These are phyloP conservation scores for Nyctalus aviator DNA, from an alignment of 2,797 vertebrate species.

Conservation along the genomic window DNA sequence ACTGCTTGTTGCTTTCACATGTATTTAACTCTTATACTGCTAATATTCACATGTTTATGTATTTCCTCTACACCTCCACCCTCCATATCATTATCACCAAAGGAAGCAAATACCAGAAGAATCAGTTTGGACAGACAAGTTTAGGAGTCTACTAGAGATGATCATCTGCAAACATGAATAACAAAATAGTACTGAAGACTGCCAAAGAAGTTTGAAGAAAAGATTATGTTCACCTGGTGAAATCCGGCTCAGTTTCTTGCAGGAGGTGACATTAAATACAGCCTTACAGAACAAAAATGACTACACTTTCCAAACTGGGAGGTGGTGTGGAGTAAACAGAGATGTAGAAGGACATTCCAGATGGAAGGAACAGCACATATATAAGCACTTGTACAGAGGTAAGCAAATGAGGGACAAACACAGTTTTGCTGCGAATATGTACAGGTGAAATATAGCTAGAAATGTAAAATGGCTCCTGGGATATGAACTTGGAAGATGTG, in stretches of 20 bases:
- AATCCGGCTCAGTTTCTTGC: not conserved
- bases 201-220: not conserved
- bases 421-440: not conserved
- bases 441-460: not conserved
- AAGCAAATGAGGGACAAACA: not conserved
- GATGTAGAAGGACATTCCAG: not conserved
- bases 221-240: not conserved
- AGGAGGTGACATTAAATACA: not conserved
- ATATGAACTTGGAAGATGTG: not conserved
- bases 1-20: not conserved
- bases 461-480: not conserved
- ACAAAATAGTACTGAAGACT: not conserved
- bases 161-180: not conserved
- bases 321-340: not conserved
- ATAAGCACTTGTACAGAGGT: too few species aligned
- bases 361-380: not conserved
- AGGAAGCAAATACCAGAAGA: not conserved
- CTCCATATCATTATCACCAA: not conserved
- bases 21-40: not conserved
- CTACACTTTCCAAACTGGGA: not conserved
- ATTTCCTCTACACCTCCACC: not conserved
- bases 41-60: not conserved
- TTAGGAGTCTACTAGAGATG: not conserved
- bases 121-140: not conserved
- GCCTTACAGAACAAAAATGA: slow-evolving; percentile 16